These are phyloP conservation scores for Drosophila mimica DNA, from an alignment of 2,888 invertebrate species.

Conservation along the genomic window DNA sequence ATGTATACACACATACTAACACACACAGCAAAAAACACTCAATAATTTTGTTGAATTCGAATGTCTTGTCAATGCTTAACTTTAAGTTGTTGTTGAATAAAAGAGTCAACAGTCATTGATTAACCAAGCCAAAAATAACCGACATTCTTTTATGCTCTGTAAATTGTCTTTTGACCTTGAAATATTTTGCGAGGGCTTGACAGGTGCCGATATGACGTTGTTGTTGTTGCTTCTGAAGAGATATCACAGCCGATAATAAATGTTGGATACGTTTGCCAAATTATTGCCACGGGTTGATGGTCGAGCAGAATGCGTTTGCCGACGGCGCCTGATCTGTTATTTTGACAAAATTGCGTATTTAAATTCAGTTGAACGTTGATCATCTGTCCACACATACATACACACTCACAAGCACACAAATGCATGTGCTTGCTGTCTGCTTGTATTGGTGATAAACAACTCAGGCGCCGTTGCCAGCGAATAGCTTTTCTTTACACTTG, in stretches of 20 bases:
- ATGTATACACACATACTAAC: constrained; percentile 10
- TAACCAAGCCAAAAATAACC: constrained; percentile 38
- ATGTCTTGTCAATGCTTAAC: constrained; percentile 78
- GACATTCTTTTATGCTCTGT: background rate
- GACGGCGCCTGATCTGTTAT: constrained; percentile 33
- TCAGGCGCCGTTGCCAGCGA: constrained; percentile 28
- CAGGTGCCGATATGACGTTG: constrained; percentile 5
- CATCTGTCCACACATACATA: constrained; percentile 3
- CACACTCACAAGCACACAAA: background rate
- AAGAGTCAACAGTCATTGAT: constrained; percentile 65
- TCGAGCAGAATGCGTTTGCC: constrained; percentile 47
- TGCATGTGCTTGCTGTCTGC: constrained; percentile 5
- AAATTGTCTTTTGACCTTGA: constrained; percentile 46
- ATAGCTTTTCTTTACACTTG: constrained; percentile 28
- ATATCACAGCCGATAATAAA: constrained; percentile 21
- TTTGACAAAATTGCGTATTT: constrained; percentile 70
- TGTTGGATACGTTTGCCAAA: constrained; percentile 38
- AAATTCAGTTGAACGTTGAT: constrained; percentile 56
- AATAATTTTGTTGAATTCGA: constrained; percentile 61
- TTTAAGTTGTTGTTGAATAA: constrained; percentile 76
- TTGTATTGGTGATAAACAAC: constrained; percentile 69
- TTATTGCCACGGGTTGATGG: constrained; percentile 34
- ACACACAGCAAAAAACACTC: constrained; percentile 4
- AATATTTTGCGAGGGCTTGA: constrained; percentile 18
- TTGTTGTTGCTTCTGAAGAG: constrained; percentile 8